Evolutionary conservation across 1,140 invertebrate species (phyloP), one percentile per base, ranked within the genome.

Genomic region (Melanaphis sacchari): DNA sequence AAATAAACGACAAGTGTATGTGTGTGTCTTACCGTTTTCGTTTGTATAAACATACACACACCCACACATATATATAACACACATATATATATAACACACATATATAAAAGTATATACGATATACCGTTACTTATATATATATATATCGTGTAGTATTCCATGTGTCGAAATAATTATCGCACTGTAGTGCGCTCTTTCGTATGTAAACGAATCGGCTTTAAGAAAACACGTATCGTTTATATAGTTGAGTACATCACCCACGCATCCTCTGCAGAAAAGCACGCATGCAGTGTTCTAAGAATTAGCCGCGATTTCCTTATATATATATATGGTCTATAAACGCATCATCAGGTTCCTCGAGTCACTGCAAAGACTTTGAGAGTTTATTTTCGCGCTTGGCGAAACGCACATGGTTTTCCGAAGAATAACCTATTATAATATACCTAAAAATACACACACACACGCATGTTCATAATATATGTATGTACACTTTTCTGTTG

Each of bases 171-270:
- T 92, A 92, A 92, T 82, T 81, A 92, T 92, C 76, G 66, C 76
- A 36, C 66, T 21, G 26, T n/a, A 11, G 54, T 82, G 66, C 66
- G 66, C 66, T 59, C 49, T 76, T 22, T n/a, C 43, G 91, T 52
- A 81, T 40, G 91, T 38, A 93, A 93, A 93, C 91, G 76, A 93
- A 93, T 84, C 76, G 91, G 91, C 81, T 93, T 85, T 85, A 49
- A 85, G 91, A 84, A 54, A 38, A 90, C 89, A 40, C 88, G 36
- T 15, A 40, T 54, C 52, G 52, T 15, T 26, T 36, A 15, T 84
- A 91, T 9, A 5, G 31, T n/a, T 36, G 40, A 22, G 36, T 9
- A 38, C 24, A 41, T 41, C 38, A 1, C 52, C 24, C 31, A 40
- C 90, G 76, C n/a, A 76, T 52, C 26, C 76, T 38, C 21, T 66